Evolutionary conservation across 30 jellyfish, hydroid and myxozoan species (phyloP), one percentile per base, ranked within the genome.

Genomic region (Haliclystus octoradiatus): DNA sequence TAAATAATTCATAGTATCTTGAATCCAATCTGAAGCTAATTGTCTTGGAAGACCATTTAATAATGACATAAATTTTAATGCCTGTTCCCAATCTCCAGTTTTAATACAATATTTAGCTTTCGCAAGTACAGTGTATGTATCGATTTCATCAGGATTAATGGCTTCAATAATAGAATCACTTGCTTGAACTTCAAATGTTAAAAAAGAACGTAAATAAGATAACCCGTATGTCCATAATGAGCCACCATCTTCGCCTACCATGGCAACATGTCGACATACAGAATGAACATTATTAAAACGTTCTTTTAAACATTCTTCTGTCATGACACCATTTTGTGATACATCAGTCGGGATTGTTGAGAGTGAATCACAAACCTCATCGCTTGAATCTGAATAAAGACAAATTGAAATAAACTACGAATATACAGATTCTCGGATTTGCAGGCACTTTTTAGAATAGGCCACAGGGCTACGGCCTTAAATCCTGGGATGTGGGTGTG

Each of bases 61-160:
- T 40, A 71, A 72, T 78, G 92, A 79, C 92, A 88, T 88, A 49
- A 88, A 80, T 52, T 88, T 88, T 30, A 86, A 92, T 26, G 97
- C 92, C 26, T 73, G 83, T 50, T 79, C 94, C 77, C 79, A 49
- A 40, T 88, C 94, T 3, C 97, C 97, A 23, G 61, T 63, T 9
- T 77, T 80, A 26, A 81, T 51, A 62, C 82, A 69, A 67, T 66
- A 69, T 61, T 80, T 89, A 47, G 97, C 93, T 66, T 88, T 88
- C 3, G 94, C 97, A n/a, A 88, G 49, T n/a, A 88, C 62, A 53
- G 78, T 93, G 49, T 79, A 88, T 1, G 93, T 78, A 50, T 65
- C 71, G 2, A 88, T 62, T 19, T 88, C 46, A 9, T 70, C 89
- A 15, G 83, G 79, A 70, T 88, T 88, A 23, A 88, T 50, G 1